Conservation (phyloP, 2,113 vertebrate genomes). For the Cephalopterus ornatus region DNA sequence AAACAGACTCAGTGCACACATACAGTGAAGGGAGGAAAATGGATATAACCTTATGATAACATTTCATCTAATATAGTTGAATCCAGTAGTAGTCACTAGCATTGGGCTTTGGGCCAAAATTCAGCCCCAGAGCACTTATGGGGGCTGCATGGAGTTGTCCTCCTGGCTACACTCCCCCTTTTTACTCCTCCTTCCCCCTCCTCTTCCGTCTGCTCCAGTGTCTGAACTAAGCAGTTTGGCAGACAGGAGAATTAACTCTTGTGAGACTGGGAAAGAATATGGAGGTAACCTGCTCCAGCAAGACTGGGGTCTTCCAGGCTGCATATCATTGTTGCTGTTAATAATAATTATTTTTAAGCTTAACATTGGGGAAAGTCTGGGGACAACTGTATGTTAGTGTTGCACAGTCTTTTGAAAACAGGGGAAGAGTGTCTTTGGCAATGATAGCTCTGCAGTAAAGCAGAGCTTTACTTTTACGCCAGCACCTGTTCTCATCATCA, state of each 20-base stretch:
- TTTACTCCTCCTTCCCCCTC: neutral
- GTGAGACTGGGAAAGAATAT: neutral
- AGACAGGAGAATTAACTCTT: neutral
- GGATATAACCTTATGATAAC: neutral
- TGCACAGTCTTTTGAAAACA: neutral
- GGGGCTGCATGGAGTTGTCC: neutral
- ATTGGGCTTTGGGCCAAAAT: neutral
- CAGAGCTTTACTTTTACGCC: no score
- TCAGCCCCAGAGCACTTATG: neutral
- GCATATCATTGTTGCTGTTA: neutral
- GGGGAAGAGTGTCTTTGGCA: neutral
- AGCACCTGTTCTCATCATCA: neutral
- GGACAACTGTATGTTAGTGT: neutral
- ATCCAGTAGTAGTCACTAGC: neutral
- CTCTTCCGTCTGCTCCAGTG: neutral
- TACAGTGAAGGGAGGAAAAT: neutral
- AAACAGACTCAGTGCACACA: slow-evolving; percentile 19
- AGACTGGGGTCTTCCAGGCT: neutral
- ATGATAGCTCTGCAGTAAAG: neutral
- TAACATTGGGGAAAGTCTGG: neutral
- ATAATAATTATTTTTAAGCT: neutral
- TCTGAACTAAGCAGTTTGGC: neutral
- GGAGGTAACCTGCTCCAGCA: neutral
- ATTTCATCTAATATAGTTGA: neutral
- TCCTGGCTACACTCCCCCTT: neutral